Conservation (phyloP, 2,113 vertebrate species). For the Hippocampus abdominalis region DNA sequence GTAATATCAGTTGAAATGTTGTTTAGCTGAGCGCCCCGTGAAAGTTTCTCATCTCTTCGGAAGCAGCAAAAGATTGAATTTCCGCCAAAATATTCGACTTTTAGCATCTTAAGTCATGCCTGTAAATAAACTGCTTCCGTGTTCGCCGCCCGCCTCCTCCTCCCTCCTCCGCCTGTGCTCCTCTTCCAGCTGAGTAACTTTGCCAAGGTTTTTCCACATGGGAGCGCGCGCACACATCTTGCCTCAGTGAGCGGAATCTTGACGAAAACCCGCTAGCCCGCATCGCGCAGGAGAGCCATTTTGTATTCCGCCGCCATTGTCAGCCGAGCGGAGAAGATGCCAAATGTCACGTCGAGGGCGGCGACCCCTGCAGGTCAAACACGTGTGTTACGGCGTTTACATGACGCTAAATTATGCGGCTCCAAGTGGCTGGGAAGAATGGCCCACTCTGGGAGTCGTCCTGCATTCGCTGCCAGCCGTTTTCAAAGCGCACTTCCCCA, state of each 20-base stretch:
- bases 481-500: too few species aligned
- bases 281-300: slow-evolving; percentile 45
- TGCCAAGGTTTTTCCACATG: slow-evolving; percentile 54
- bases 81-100: slow-evolving; percentile 29
- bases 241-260: slow-evolving; percentile 45
- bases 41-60: background rate
- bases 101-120: background rate
- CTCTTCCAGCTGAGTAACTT: slow-evolving; percentile 39
- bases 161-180: slow-evolving; percentile 11
- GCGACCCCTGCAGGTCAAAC: slow-evolving; percentile 17
- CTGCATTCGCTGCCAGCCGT: too few species aligned
- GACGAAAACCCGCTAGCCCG: slow-evolving; percentile 39
- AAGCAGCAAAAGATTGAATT: background rate
- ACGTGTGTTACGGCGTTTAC: slow-evolving; percentile 21
- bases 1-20: too few species aligned
- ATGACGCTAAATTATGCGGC: slow-evolving; percentile 48
- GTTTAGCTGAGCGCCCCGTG: too few species aligned
- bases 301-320: slow-evolving; percentile 48
- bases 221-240: slow-evolving; percentile 47
- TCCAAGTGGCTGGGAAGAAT: slow-evolving; percentile 27
- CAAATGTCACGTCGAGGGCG: slow-evolving; percentile 51
- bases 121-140: slow-evolving; percentile 23
- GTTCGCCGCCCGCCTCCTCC: slow-evolving; percentile 11
- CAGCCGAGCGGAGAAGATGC: slow-evolving; percentile 41
- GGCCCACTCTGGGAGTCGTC: background rate